Conservation (phyloP, 2,113 vertebrate species). For the Melanotaenia duboulayi region DNA sequence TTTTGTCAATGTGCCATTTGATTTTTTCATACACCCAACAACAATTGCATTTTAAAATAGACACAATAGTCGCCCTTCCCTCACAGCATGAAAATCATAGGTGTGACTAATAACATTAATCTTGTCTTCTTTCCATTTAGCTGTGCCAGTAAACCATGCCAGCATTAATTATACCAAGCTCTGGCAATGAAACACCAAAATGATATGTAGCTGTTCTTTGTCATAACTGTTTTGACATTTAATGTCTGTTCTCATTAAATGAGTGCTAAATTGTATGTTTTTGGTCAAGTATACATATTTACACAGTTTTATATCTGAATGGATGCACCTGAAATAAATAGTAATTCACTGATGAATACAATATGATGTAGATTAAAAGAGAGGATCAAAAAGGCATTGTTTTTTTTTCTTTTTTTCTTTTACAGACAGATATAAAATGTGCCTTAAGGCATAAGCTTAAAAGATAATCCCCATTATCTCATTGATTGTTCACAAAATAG, state of each 20-base stretch:
- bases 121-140: slow-evolving; percentile 33
- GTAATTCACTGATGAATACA: too few species aligned
- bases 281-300: not conserved
- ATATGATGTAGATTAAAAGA: too few species aligned
- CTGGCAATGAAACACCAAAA: slow-evolving; percentile 20
- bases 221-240: slow-evolving; percentile 25
- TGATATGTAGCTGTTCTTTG: slow-evolving; percentile 26
- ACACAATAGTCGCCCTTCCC: slow-evolving; percentile 5
- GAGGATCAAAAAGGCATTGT: not conserved
- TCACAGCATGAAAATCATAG: slow-evolving; percentile 34
- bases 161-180: slow-evolving; percentile 21
- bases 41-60: slow-evolving; percentile 26
- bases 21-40: slow-evolving; percentile 8
- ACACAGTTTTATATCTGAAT: too few species aligned
- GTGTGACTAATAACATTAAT: slow-evolving; percentile 53
- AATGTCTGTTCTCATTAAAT: not conserved
- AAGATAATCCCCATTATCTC: slow-evolving; percentile 18
- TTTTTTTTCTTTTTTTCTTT: slow-evolving; percentile 6
- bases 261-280: not conserved
- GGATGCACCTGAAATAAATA: too few species aligned
- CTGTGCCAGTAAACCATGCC: slow-evolving; percentile 33
- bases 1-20: slow-evolving; percentile 21
- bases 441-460: slow-evolving; percentile 12
- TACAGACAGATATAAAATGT: slow-evolving; percentile 4
- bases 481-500: slow-evolving; percentile 5